Evolutionary conservation across 2,113 vertebrate species (phyloP).

Genomic region (Vulpes vulpes): DNA sequence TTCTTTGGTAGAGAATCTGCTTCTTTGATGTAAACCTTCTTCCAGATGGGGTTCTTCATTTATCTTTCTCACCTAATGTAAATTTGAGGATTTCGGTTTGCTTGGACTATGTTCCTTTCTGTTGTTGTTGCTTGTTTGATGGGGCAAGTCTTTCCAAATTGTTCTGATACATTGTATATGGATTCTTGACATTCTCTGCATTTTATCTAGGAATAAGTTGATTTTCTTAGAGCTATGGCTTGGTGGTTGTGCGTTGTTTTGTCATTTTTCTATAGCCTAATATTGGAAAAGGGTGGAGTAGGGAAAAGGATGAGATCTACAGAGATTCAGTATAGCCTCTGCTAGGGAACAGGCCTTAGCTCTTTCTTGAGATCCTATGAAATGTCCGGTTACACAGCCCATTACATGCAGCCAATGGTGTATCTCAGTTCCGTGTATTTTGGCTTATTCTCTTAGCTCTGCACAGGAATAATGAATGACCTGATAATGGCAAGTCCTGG

Average conservation of each 20-base stretch:
- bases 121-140: slow-evolving; percentile 7
- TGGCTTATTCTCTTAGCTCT: neutral
- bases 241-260: neutral
- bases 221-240: neutral
- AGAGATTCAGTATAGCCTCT: neutral
- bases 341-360: neutral
- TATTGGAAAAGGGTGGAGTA: neutral
- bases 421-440: neutral
- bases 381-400: neutral
- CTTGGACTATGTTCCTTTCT: neutral
- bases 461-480: neutral
- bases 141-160: neutral
- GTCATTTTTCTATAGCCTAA: neutral
- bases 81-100: neutral
- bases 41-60: neutral
- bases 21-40: slow-evolving; percentile 14
- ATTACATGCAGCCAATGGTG: neutral
- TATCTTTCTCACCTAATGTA: neutral
- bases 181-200: neutral
- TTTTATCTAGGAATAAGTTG: slow-evolving; percentile 1
- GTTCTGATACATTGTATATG: neutral
- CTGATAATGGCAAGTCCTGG: neutral
- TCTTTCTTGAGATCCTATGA: neutral
- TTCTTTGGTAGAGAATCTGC: neutral
- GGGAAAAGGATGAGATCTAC: neutral